Percentiles rank a stretch among this genome's conserved stretches.
phyloP scores from a whole-genome alignment of 2,113 vertebrate species.

The Lophotis ruficrista region DNA sequence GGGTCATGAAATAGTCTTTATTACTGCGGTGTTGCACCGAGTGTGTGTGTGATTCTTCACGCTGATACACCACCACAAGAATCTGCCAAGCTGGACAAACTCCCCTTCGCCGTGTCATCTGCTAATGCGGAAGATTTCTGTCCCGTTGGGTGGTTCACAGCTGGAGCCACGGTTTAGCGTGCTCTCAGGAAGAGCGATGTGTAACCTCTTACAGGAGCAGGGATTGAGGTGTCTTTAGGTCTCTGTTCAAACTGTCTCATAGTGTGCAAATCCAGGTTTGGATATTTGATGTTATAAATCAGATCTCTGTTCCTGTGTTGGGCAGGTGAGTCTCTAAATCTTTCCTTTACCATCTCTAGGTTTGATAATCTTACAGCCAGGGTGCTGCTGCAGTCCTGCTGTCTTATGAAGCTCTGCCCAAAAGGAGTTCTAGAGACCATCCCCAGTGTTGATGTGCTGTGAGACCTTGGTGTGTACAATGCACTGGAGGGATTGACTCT shows the following conservation, averaged over 20 bases:
- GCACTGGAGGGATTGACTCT: neutral
- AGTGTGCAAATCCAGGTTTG: neutral
- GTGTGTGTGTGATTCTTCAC: neutral
- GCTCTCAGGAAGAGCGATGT: rapidly evolving
- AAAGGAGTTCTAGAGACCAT: neutral
- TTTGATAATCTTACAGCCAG: neutral
- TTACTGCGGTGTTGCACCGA: neutral
- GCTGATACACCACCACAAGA: neutral
- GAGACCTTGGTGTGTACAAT: rapidly evolving
- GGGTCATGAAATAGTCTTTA: neutral
- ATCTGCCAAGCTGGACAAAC: neutral
- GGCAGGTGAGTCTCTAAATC: neutral
- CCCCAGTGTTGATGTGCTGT: rapidly evolving
- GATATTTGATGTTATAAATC: neutral
- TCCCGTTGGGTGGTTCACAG: neutral
- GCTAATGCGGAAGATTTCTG: neutral
- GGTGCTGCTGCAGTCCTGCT: neutral
- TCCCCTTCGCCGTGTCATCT: neutral
- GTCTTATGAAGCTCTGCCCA: neutral
- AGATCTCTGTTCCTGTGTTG: neutral
- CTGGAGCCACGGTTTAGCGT: neutral
- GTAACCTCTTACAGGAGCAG: neutral
- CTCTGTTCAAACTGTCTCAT: neutral
- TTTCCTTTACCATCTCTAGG: neutral
- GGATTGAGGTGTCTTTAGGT: neutral